A percentile compares a stretch with the other conserved stretches of the same genome.
Evolutionary conservation across 2,888 invertebrate species (phyloP).

Genomic region (Drymonia ruficornis): DNA sequence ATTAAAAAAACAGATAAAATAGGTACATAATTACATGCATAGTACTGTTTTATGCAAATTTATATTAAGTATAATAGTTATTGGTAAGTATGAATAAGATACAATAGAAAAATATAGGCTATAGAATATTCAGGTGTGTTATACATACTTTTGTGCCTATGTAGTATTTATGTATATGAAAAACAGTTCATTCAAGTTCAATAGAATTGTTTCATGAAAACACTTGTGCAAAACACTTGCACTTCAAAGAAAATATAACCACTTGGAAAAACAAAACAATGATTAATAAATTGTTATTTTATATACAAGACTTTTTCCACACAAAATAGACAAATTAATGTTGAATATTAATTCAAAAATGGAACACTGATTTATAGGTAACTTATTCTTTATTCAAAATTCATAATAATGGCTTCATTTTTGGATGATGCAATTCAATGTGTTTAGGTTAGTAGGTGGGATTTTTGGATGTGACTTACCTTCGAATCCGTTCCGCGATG

Average conservation of each 20-base stretch:
- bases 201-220: background rate
- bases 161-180: background rate
- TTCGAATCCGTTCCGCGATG: conserved; percentile 90
- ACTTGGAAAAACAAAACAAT: background rate
- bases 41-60: no score
- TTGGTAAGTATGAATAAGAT: no score
- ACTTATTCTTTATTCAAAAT: no score
- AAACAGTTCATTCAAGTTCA: background rate
- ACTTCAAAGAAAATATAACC: background rate
- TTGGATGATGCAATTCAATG: background rate
- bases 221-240: background rate
- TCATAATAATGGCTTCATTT: background rate
- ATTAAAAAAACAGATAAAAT: no score
- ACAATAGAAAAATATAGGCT: background rate
- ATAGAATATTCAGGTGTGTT: background rate
- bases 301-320: no score
- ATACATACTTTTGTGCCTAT: background rate
- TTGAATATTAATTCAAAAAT: no score
- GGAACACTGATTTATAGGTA: no score
- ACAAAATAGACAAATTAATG: no score
- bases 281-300: no score
- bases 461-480: conserved; percentile 73
- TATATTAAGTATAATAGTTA: no score
- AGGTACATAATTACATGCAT: no score
- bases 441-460: conserved; percentile 28